Percentiles rank a stretch among this genome's conserved stretches.
Evolutionary conservation across 2,797 vertebrate genomes (phyloP).

Genomic region (Sebastes steindachneri): DNA sequence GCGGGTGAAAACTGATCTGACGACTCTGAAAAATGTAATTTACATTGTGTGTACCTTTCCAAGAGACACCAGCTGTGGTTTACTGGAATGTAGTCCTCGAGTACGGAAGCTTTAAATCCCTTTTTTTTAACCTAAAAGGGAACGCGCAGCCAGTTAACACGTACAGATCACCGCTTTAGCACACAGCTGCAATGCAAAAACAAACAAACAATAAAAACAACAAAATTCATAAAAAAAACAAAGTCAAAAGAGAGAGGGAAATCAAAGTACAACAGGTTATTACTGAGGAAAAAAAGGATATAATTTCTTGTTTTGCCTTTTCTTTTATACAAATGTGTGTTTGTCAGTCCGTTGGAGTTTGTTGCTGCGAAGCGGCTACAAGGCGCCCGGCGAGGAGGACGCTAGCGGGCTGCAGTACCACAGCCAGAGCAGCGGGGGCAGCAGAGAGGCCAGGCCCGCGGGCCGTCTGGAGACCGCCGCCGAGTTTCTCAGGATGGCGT

Average conservation of each 20-base stretch:
- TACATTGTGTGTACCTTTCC: slow-evolving; percentile 37
- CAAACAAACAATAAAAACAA: slow-evolving; percentile 34
- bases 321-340: slow-evolving; percentile 81
- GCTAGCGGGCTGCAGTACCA: slow-evolving; percentile 67
- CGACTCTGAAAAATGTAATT: slow-evolving; percentile 40
- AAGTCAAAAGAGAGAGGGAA: slow-evolving; percentile 35
- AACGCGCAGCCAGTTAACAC: slow-evolving; percentile 61
- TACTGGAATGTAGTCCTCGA: slow-evolving; percentile 60
- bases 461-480: slow-evolving; percentile 49
- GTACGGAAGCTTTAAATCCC: slow-evolving; percentile 23
- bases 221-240: slow-evolving; percentile 36
- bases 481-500: slow-evolving; percentile 73
- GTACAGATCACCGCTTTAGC: slow-evolving; percentile 68
- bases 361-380: slow-evolving; percentile 72
- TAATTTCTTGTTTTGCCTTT: slow-evolving; percentile 60
- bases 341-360: slow-evolving; percentile 67
- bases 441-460: slow-evolving; percentile 44
- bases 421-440: slow-evolving; percentile 76
- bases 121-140: slow-evolving; percentile 22
- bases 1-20: slow-evolving; percentile 15
- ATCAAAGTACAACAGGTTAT: slow-evolving; percentile 72
- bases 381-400: slow-evolving; percentile 29
- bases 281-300: slow-evolving; percentile 74
- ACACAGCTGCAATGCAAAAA: slow-evolving; percentile 69
- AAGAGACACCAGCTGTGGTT: slow-evolving; percentile 32